phyloP scores from a whole-genome alignment of 2,888 invertebrate genomes.

The Lagria hirta region DNA sequence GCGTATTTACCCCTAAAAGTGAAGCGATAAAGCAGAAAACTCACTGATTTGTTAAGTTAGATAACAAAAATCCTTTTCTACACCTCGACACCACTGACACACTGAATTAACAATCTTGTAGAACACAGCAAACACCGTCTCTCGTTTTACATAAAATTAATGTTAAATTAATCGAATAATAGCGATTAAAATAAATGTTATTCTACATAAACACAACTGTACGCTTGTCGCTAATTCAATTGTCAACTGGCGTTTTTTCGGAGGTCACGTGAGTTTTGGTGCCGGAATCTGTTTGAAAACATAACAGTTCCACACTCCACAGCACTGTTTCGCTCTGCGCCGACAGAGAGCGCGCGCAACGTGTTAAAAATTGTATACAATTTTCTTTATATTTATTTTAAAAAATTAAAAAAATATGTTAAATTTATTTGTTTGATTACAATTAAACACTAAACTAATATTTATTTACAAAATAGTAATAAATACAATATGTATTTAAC shows the following conservation, averaged over 20 bases:
- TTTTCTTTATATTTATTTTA: no score
- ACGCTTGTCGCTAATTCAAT: slow-evolving; percentile 8
- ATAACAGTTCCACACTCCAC: neutral
- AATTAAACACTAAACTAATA: no score
- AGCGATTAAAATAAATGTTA: slow-evolving; percentile 6
- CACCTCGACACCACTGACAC: slow-evolving; percentile 1
- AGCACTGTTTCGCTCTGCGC: neutral
- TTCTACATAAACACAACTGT: slow-evolving; percentile 22
- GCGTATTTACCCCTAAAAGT: no score
- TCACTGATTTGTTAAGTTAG: slow-evolving; percentile 5
- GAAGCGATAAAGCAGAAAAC: slow-evolving; percentile 7
- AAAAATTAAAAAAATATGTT: no score
- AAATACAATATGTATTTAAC: no score
- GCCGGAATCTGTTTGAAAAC: slow-evolving; percentile 2
- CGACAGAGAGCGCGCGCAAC: neutral
- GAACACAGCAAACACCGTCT: neutral
- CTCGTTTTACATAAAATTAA: slow-evolving; percentile 8
- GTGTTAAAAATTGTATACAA: neutral
- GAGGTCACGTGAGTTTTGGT: slow-evolving; percentile 12
- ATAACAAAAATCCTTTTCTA: slow-evolving; percentile 5
- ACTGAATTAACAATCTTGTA: neutral
- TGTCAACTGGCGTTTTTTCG: slow-evolving; percentile 19
- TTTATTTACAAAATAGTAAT: no score
- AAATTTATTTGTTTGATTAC: no score
- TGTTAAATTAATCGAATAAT: slow-evolving; percentile 10